phyloP scores from a whole-genome alignment of 2,888 invertebrate genomes.

The Gonocerus acuteangulatus region DNA sequence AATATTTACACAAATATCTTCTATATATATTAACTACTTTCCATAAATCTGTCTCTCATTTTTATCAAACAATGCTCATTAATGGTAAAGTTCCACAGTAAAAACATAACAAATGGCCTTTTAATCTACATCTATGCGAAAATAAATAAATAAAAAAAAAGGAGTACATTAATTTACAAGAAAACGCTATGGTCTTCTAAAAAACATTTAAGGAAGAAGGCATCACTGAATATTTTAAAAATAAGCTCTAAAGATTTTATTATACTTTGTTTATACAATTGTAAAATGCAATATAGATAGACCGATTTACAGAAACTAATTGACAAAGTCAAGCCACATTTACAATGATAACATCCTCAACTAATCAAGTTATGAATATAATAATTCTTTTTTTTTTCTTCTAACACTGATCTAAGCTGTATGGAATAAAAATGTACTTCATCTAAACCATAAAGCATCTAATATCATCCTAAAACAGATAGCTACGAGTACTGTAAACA shows the following conservation, averaged over 20 bases:
- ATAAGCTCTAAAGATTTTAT: conserved; percentile 7
- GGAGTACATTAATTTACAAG: neutral
- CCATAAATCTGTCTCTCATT: neutral
- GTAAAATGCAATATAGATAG: conserved; percentile 2
- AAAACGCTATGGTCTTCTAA: neutral
- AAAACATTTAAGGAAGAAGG: conserved; percentile 3
- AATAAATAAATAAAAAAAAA: neutral
- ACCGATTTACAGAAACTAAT: conserved; percentile 16
- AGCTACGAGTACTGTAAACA: conserved; percentile 18
- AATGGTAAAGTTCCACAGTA: neutral
- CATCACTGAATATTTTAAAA: conserved; percentile 4
- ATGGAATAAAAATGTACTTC: conserved; percentile 13
- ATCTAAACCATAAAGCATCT: conserved; percentile 24
- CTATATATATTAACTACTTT: neutral
- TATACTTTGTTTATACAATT: neutral
- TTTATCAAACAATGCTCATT: neutral
- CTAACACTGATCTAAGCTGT: conserved; percentile 21
- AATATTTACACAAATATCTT: neutral
- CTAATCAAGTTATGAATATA: conserved; percentile 16
- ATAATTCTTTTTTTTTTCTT: neutral
- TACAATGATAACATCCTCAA: conserved; percentile 19
- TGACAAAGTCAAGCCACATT: conserved; percentile 22
- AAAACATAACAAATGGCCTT: neutral
- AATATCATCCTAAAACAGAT: conserved; percentile 6
- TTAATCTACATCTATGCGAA: conserved; percentile 1